A percentile compares a stretch with the other conserved stretches of the same genome.
phyloP scores from a whole-genome alignment of 1,140 invertebrate species.

The Drosophila truncata region DNA sequence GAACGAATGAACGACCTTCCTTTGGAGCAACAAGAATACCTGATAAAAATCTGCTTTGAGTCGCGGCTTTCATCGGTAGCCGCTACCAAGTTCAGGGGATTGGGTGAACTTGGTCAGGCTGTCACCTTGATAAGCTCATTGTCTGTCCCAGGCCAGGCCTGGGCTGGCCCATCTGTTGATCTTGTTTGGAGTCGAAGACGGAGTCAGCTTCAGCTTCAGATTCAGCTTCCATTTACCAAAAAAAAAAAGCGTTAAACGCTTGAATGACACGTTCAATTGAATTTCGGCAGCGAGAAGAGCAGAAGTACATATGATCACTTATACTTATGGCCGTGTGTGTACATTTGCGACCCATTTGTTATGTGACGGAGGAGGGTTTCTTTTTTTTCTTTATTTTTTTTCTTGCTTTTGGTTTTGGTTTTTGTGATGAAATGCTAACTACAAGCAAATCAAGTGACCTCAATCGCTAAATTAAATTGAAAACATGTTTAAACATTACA shows the following conservation, averaged over 20 bases:
- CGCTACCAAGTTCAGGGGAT: slow-evolving; percentile 36
- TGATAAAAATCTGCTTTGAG: slow-evolving; percentile 39
- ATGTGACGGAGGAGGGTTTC: slow-evolving; percentile 17
- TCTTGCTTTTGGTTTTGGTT: background rate
- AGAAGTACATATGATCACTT: slow-evolving; percentile 14
- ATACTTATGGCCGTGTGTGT: slow-evolving; percentile 11
- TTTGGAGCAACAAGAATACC: slow-evolving; percentile 41
- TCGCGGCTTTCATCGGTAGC: slow-evolving; percentile 30
- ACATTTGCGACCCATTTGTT: slow-evolving; percentile 15
- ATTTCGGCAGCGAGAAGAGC: slow-evolving; percentile 43
- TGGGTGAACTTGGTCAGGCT: slow-evolving; percentile 41
- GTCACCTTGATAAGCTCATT: slow-evolving; percentile 56
- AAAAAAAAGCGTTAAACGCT: slow-evolving; percentile 62
- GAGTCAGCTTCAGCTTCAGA: slow-evolving; percentile 6
- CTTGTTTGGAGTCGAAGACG: slow-evolving; percentile 34
- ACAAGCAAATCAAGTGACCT: slow-evolving; percentile 76
- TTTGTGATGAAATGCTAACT: slow-evolving; percentile 54
- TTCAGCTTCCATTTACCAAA: slow-evolving; percentile 31
- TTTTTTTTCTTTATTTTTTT: slow-evolving; percentile 1
- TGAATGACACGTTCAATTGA: slow-evolving; percentile 82
- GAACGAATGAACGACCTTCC: slow-evolving; percentile 43
- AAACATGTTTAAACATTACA: slow-evolving; percentile 57
- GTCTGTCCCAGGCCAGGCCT: slow-evolving; percentile 2
- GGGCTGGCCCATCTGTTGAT: slow-evolving; percentile 47
- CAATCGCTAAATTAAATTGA: slow-evolving; percentile 78